These are phyloP conservation scores for Cossypha polioptera DNA, from an alignment of 2,797 vertebrate genomes.

Conservation along the genomic window DNA sequence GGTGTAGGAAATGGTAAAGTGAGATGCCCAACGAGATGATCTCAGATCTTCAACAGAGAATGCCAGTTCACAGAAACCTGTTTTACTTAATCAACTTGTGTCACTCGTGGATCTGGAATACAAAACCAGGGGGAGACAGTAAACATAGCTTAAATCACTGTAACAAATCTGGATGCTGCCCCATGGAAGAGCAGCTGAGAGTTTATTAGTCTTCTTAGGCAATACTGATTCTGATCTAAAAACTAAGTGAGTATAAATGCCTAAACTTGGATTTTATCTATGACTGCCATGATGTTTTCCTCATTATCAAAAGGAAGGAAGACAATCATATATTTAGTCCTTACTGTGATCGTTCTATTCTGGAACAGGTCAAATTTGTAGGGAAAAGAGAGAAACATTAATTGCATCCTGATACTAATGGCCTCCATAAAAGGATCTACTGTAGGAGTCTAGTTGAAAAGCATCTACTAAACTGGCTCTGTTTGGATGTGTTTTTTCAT, in stretches of 20 bases:
- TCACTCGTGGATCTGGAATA: background rate
- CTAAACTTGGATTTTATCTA: background rate
- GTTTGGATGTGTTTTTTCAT: background rate
- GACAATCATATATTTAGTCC: background rate
- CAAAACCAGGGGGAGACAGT: background rate
- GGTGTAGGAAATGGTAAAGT: background rate
- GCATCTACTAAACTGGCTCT: background rate
- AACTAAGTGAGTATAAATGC: fast-evolving
- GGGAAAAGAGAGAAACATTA: background rate
- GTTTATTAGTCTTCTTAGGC: background rate
- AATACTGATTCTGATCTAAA: background rate
- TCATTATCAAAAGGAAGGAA: background rate
- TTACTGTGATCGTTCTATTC: background rate
- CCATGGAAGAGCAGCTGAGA: background rate
- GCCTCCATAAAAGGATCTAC: background rate
- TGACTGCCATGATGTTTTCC: background rate
- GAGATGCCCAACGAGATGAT: background rate
- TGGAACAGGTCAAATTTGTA: background rate
- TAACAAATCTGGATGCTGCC: background rate
- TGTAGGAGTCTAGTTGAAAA: background rate
- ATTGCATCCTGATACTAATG: background rate
- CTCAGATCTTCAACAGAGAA: background rate
- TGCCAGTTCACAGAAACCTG: background rate
- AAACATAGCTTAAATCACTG: background rate
- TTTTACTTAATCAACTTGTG: background rate